A percentile compares a stretch with the other conserved stretches of the same genome.
phyloP scores from a whole-genome alignment of 2,797 vertebrate genomes.

The Carapus acus region DNA sequence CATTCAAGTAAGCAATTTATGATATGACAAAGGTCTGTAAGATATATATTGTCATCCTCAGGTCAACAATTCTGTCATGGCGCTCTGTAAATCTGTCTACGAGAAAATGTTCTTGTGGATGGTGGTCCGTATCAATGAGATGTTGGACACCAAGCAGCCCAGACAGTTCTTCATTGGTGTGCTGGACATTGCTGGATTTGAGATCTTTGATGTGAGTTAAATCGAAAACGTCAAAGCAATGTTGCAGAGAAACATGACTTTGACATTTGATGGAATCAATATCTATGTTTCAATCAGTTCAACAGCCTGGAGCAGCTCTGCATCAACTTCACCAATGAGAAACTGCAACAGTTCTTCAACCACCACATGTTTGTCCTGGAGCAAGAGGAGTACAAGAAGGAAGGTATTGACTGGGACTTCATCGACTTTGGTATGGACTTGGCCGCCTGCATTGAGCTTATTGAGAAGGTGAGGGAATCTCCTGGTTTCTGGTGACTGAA shows the following conservation, averaged over 20 bases:
- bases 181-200: constrained; percentile 84
- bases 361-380: constrained; percentile 77
- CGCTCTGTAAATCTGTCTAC: constrained; percentile 81
- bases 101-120: constrained; percentile 88
- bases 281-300: constrained; percentile 78
- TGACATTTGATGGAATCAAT: constrained; percentile 84
- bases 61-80: constrained; percentile 76
- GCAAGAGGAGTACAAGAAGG: constrained; percentile 78
- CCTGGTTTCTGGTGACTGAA: too few relatives aligned
- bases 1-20: background rate
- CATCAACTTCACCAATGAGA: constrained; percentile 78
- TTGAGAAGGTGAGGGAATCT: constrained; percentile 80
- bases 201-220: constrained; percentile 85
- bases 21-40: background rate
- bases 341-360: constrained; percentile 78
- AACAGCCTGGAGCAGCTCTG: constrained; percentile 72
- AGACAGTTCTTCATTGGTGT: constrained; percentile 81
- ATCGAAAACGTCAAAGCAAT: too few relatives aligned
- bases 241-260: too few relatives aligned
- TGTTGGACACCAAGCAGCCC: constrained; percentile 77
- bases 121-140: constrained; percentile 81
- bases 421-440: constrained; percentile 68
- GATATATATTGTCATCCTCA: background rate
- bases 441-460: constrained; percentile 80
- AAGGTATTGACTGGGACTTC: constrained; percentile 69